Base-by-base conservation (phyloP, 2,888 invertebrate species). In the Eupelmus urozonus region DNA sequence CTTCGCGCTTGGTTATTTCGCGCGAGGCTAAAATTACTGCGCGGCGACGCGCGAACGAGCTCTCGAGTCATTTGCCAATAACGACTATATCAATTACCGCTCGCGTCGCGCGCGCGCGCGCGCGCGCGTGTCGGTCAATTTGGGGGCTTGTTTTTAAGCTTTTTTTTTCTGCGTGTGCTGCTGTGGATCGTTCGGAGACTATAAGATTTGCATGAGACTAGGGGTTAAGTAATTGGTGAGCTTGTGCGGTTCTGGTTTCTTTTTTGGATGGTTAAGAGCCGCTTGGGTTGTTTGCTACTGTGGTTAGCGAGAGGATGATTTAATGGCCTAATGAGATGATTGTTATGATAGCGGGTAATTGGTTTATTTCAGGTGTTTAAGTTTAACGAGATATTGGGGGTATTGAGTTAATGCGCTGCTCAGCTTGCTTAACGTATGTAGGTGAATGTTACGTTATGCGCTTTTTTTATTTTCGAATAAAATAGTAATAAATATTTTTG, bases 31-130 rank as follows among this genome's bases (percentile, higher is more conserved):
- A 45, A 76, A 69, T 57, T 59, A 51, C 53, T 29, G 23, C 45
- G 53, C 71, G 53, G 60, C 59, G 49, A 55, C 66, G 45, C 45
- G 60, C 63, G 23, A 16, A 45, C 16, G 45, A 45, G 9, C 13
- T 45, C 16, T 18, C 45, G 51, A 62, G 62, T 76, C 76, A 69
- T 69, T 69, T 69, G 62, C 69, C 71, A n/a, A 16, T 16, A 51
- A 71, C 59, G 71, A 72, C 59, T 60, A 42, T 66, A 60, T 71
- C 70, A 70, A 63, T 70, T 70, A 76, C 55, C 29, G 27, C 7
- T 1, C 27, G 7, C 49, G 34, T 34, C 3, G 3, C 34, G 34
- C 3, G 3, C 9, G 9, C 9, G 34, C 45, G 2, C 2, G 16
- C 9, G 27, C 51, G 18, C 51, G 20, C 60, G 40, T 66, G 62